Evolutionary conservation across 2,113 vertebrate genomes (phyloP).

Genomic region (Glaucidium brasilianum): DNA sequence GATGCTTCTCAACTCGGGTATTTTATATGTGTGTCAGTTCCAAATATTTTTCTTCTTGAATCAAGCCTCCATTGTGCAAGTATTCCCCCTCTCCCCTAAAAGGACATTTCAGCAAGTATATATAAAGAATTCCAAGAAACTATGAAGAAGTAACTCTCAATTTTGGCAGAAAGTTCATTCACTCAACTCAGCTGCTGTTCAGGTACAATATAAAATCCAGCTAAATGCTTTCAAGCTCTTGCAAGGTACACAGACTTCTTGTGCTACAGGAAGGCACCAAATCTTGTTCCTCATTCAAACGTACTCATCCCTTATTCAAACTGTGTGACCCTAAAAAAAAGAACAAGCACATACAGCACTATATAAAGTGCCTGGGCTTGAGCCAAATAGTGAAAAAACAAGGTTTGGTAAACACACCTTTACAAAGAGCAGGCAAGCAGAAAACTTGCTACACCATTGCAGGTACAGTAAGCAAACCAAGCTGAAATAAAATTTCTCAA

Average conservation of each 20-base stretch:
- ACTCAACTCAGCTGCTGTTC: not conserved
- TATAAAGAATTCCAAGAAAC: not conserved
- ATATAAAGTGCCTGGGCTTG: not conserved
- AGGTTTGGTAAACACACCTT: not conserved
- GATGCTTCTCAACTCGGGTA: constrained; percentile 15
- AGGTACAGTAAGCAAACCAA: not conserved
- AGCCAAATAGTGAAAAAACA: not conserved
- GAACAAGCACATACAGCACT: not conserved
- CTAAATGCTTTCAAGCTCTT: not conserved
- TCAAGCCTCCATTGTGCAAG: not conserved
- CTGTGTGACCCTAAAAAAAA: not conserved
- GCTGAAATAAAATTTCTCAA: not conserved
- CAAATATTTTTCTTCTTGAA: not conserved
- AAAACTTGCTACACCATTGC: not conserved
- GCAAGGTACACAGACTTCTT: not conserved
- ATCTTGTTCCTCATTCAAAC: not conserved
- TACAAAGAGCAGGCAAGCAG: not conserved
- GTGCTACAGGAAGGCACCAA: not conserved
- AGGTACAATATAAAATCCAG: not conserved
- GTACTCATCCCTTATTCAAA: not conserved
- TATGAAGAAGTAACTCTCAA: not conserved
- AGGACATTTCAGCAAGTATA: not conserved
- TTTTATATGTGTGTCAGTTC: not conserved
- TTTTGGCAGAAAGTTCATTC: not conserved
- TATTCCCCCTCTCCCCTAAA: not conserved